Percentiles rank a stretch among this genome's conserved stretches.
Conservation (phyloP, 2,888 invertebrate species). For the Pristionchus entomophagus region DNA sequence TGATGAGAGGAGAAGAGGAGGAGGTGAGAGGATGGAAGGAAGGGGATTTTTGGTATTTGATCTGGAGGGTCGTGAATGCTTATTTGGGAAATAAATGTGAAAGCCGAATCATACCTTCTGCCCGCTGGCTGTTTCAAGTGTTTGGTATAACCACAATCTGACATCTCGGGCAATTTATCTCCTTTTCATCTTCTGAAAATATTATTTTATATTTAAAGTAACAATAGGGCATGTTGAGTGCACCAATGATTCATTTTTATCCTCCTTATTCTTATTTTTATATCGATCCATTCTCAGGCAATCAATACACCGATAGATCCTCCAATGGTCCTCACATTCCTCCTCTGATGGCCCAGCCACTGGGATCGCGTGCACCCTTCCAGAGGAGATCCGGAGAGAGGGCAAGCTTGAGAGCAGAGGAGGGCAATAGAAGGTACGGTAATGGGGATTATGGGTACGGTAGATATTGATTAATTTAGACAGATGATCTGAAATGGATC, state of each 20-base stretch:
- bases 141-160: not conserved
- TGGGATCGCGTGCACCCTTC: not conserved
- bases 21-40: not conserved
- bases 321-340: not conserved
- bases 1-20: not conserved
- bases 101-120: not conserved
- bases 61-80: not conserved
- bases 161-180: not conserved
- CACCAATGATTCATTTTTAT: too few relatives aligned
- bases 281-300: too few relatives aligned
- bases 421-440: slow-evolving; percentile 39
- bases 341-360: not conserved
- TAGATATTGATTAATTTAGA: not conserved
- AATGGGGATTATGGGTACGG: not conserved
- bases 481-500: too few relatives aligned
- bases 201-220: not conserved
- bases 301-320: not conserved
- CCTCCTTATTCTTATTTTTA: too few relatives aligned
- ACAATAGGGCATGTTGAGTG: too few relatives aligned
- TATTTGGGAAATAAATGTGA: not conserved
- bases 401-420: slow-evolving; percentile 35
- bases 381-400: slow-evolving; percentile 30
- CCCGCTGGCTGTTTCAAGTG: not conserved
- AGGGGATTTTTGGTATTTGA: not conserved
- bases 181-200: not conserved